Evolutionary conservation across 92 coral and sea anemone genomes (phyloP).

Genomic region (Palythoa caribaeorum): DNA sequence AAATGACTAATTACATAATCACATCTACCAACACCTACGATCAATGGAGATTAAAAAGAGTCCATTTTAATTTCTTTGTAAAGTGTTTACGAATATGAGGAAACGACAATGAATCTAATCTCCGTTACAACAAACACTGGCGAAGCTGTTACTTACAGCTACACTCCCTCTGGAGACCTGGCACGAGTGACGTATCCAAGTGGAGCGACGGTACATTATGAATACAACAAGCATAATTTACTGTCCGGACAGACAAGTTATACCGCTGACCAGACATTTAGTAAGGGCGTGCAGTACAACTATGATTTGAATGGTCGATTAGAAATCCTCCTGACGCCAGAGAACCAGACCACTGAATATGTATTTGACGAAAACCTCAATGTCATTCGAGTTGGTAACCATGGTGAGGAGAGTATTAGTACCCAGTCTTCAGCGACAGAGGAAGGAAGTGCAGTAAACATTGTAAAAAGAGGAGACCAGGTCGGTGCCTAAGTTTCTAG

Average conservation of each 20-base stretch:
- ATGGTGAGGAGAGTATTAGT: constrained; percentile 56
- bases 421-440: constrained; percentile 42
- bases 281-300: constrained; percentile 53
- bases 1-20: no score
- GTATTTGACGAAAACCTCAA: constrained; percentile 57
- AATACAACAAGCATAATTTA: constrained; percentile 68
- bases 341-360: constrained; percentile 43
- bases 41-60: no score
- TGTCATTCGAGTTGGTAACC: constrained; percentile 35
- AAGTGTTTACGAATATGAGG: constrained; percentile 74
- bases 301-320: constrained; percentile 77
- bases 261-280: constrained; percentile 47
- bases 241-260: constrained; percentile 57
- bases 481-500: neutral
- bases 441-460: constrained; percentile 42
- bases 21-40: no score
- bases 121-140: constrained; percentile 60
- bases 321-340: constrained; percentile 27
- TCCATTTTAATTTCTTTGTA: no score
- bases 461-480: constrained; percentile 45
- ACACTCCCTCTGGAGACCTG: constrained; percentile 65
- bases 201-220: constrained; percentile 55
- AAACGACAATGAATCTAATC: constrained; percentile 18
- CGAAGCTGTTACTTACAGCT: constrained; percentile 62
- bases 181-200: constrained; percentile 70